phyloP scores from a whole-genome alignment of 2,888 invertebrate species.

The Volucella inflata region DNA sequence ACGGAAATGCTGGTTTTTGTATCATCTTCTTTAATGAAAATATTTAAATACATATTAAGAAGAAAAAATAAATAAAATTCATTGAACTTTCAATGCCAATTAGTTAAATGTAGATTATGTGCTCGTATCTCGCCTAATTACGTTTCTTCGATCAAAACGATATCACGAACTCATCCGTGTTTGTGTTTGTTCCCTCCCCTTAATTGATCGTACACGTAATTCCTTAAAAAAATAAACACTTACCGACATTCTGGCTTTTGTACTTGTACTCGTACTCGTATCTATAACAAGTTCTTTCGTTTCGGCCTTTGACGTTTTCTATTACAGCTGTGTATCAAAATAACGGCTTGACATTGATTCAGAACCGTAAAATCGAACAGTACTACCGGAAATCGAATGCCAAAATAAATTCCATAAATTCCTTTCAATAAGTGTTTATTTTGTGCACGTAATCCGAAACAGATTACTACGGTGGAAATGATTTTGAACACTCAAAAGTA shows the following conservation, averaged over 20 bases:
- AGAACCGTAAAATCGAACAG: constrained; percentile 36
- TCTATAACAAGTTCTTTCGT: constrained; percentile 18
- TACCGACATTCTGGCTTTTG: neutral
- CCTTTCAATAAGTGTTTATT: constrained; percentile 39
- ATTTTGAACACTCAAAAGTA: constrained; percentile 33
- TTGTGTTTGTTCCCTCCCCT: neutral
- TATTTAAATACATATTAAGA: neutral
- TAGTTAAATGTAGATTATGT: neutral
- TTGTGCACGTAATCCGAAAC: constrained; percentile 41
- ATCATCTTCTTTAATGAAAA: too few species aligned
- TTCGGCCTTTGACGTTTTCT: constrained; percentile 2
- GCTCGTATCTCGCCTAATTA: neutral
- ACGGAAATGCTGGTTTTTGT: too few species aligned
- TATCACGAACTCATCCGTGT: neutral
- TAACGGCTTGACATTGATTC: constrained; percentile 48
- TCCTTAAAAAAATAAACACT: constrained; percentile 28
- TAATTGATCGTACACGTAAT: constrained; percentile 9
- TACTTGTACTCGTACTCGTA: neutral
- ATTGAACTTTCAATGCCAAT: constrained; percentile 14
- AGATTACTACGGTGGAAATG: constrained; percentile 17
- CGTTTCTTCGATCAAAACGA: neutral
- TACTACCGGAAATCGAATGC: constrained; percentile 50
- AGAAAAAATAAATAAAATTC: neutral
- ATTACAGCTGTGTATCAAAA: neutral
- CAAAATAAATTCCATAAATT: constrained; percentile 43